Conservation (phyloP, 2,797 vertebrate species). For the Hippocampus kuda region DNA sequence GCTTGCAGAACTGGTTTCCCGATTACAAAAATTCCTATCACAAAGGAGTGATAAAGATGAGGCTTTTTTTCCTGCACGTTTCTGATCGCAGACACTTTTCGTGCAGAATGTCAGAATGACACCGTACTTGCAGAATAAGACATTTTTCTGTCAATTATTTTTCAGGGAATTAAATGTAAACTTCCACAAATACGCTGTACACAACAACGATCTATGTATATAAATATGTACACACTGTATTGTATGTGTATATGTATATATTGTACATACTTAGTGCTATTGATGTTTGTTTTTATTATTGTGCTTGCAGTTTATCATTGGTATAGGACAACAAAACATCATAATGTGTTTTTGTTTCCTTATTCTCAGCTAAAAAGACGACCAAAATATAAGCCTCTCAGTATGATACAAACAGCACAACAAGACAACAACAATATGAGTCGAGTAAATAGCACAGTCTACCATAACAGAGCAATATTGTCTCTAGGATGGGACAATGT, state of each 20-base stretch:
- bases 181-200: too few relatives aligned
- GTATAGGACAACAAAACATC: too few relatives aligned
- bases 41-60: slow-evolving; percentile 17
- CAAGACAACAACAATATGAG: neutral
- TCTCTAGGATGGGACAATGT: neutral
- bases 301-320: neutral
- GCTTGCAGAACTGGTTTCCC: neutral
- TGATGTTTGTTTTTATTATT: too few relatives aligned
- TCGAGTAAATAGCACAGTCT: neutral
- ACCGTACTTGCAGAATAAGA: neutral
- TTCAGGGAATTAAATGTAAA: too few relatives aligned
- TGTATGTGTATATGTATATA: neutral
- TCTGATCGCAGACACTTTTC: neutral
- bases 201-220: too few relatives aligned
- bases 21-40: neutral
- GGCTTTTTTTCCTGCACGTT: slow-evolving; percentile 17
- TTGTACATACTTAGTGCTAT: too few relatives aligned
- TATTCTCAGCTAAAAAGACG: neutral
- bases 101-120: neutral
- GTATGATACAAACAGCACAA: neutral
- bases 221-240: neutral
- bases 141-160: neutral
- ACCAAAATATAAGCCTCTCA: neutral
- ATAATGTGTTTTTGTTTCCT: neutral
- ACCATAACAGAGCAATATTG: neutral